A percentile compares a stretch with the other conserved stretches of the same genome.
Conservation (phyloP, 2,888 invertebrate genomes). For the Epicampocera succincta region DNA sequence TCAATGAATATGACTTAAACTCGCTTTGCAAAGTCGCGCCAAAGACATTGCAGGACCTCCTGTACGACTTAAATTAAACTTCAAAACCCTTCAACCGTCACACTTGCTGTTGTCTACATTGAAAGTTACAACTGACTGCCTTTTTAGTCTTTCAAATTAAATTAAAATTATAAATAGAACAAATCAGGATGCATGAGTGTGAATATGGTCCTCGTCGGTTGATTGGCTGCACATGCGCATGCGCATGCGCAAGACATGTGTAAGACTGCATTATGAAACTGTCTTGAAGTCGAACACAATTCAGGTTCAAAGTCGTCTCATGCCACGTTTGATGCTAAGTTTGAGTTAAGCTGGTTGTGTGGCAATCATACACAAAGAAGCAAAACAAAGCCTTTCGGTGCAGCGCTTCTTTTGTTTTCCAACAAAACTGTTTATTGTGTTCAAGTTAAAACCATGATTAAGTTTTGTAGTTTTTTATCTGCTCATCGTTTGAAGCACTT, state of each 20-base stretch:
- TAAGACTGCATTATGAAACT: constrained; percentile 46
- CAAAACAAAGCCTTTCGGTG: constrained; percentile 19
- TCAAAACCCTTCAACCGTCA: neutral
- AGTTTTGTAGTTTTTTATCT: constrained; percentile 36
- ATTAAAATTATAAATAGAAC: constrained; percentile 52
- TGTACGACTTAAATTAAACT: constrained; percentile 1
- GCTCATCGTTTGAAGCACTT: constrained; percentile 36
- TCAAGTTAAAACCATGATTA: constrained; percentile 54
- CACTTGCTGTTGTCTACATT: constrained; percentile 17
- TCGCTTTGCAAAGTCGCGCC: no score
- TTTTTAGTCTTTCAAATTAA: constrained; percentile 24
- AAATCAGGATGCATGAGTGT: no score
- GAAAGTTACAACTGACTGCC: constrained; percentile 10
- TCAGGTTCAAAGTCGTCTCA: constrained; percentile 66
- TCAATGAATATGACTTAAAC: no score
- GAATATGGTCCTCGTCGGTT: neutral
- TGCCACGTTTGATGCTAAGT: constrained; percentile 29
- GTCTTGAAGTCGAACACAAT: constrained; percentile 52
- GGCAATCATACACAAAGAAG: constrained; percentile 21
- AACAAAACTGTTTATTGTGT: constrained; percentile 46
- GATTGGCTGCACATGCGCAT: constrained; percentile 21
- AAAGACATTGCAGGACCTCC: constrained; percentile 1
- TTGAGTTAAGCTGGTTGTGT: constrained; percentile 30
- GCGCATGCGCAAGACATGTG: constrained; percentile 15
- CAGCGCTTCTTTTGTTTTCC: neutral